Percentiles rank a stretch among this genome's conserved stretches.
Conservation (phyloP, 2,113 vertebrate species). For the Chlorodrepanis virens region DNA sequence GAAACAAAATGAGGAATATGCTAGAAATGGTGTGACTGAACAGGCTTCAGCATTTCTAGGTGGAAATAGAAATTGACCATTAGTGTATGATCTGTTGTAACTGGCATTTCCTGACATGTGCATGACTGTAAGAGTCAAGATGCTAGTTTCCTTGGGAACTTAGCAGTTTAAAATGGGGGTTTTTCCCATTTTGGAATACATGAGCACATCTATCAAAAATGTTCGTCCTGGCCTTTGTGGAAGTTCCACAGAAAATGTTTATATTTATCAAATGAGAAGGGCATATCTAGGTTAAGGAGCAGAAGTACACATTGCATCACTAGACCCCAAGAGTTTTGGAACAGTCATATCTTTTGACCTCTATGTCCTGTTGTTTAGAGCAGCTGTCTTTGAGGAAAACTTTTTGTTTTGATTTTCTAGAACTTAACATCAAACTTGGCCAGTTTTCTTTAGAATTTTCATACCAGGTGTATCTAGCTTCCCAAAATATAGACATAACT, state of each 20-base stretch:
- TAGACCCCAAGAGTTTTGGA: not conserved
- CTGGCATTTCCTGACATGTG: constrained; percentile 21
- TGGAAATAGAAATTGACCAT: not conserved
- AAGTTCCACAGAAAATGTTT: not conserved
- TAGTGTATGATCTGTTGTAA: not conserved
- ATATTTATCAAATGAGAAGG: not conserved
- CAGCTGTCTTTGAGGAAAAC: not conserved
- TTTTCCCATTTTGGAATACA: not conserved
- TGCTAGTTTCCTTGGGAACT: not conserved
- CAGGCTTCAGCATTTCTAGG: not conserved
- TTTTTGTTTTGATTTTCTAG: not conserved
- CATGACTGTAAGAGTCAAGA: not conserved
- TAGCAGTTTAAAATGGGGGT: not conserved
- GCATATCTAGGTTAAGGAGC: not conserved
- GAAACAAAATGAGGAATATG: not conserved
- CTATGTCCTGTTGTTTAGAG: not conserved
- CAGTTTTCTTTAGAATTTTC: not conserved
- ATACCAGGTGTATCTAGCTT: not conserved
- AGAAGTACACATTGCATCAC: not conserved
- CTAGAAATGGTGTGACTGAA: not conserved
- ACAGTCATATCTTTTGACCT: not conserved
- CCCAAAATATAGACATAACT: not conserved
- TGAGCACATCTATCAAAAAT: not conserved
- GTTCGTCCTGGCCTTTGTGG: not conserved
- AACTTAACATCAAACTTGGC: not conserved